A percentile compares a stretch with the other conserved stretches of the same genome.
Conservation (phyloP, 2,888 invertebrate genomes). For the Periphyllus acericola region DNA sequence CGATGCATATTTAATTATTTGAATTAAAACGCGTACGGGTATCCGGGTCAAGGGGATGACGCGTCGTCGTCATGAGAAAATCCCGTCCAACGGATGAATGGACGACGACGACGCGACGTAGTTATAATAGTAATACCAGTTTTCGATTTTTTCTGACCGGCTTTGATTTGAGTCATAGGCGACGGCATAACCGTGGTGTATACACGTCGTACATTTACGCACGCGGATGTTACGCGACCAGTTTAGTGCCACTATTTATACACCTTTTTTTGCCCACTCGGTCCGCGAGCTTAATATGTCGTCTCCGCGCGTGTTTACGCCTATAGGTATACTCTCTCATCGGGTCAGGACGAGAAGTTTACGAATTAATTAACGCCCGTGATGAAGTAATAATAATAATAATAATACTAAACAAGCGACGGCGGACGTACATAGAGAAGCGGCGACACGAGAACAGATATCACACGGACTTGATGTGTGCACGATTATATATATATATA, state of each 20-base stretch:
- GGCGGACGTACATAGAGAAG: too few relatives aligned
- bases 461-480: too few relatives aligned
- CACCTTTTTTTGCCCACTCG: too few relatives aligned
- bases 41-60: constrained; percentile 32
- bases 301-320: not conserved
- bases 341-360: not conserved
- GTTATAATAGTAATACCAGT: constrained; percentile 24
- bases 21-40: not conserved
- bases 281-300: not conserved
- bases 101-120: not conserved
- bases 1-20: not conserved
- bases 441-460: too few relatives aligned
- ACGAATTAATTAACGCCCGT: constrained; percentile 17
- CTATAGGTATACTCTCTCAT: not conserved
- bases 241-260: not conserved
- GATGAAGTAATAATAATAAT: not conserved
- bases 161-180: constrained; percentile 35
- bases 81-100: constrained; percentile 30
- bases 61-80: constrained; percentile 20
- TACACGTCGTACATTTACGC: not conserved
- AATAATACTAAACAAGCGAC: not conserved
- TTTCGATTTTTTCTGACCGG: not conserved
- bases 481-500: too few relatives aligned
- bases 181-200: not conserved
- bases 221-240: constrained; percentile 20